phyloP scores from a whole-genome alignment of 2,888 invertebrate genomes.

The Ochropleura plecta region DNA sequence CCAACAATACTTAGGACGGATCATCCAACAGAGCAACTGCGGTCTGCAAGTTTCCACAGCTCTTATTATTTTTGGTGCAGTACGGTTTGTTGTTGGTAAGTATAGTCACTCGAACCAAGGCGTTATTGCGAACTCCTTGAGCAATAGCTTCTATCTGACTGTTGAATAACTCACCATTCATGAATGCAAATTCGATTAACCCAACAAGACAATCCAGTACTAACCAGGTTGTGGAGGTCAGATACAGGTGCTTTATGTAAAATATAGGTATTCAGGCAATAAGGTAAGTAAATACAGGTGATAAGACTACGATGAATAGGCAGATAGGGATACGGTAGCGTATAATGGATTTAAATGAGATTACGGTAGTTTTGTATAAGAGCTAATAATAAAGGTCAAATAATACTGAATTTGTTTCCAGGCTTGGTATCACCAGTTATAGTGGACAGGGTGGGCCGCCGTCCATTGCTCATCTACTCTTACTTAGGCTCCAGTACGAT shows the following conservation, averaged over 20 bases:
- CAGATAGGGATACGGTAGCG: too few relatives aligned
- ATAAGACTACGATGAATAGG: too few relatives aligned
- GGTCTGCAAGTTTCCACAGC: conserved; percentile 71
- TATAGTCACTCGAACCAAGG: neutral
- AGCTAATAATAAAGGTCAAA: neutral
- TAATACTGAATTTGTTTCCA: conserved; percentile 66
- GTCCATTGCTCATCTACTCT: conserved; percentile 85
- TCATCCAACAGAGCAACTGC: conserved; percentile 77
- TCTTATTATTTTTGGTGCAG: conserved; percentile 78
- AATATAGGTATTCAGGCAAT: too few relatives aligned
- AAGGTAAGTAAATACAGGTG: too few relatives aligned
- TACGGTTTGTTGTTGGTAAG: conserved; percentile 79
- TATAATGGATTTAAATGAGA: conserved; percentile 6
- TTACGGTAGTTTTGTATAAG: conserved; percentile 1
- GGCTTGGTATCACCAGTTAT: conserved; percentile 81
- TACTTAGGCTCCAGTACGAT: conserved; percentile 77
- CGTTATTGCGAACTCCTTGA: conserved; percentile 1
- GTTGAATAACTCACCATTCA: neutral
- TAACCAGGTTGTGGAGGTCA: too few relatives aligned
- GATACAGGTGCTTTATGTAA: too few relatives aligned
- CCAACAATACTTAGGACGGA: conserved; percentile 80
- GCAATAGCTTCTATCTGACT: neutral
- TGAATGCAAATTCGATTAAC: too few relatives aligned
- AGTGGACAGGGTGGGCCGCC: conserved; percentile 84
- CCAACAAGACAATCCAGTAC: too few relatives aligned